phyloP scores from a whole-genome alignment of 2,888 invertebrate genomes.

The Scaptomyza reducta region DNA sequence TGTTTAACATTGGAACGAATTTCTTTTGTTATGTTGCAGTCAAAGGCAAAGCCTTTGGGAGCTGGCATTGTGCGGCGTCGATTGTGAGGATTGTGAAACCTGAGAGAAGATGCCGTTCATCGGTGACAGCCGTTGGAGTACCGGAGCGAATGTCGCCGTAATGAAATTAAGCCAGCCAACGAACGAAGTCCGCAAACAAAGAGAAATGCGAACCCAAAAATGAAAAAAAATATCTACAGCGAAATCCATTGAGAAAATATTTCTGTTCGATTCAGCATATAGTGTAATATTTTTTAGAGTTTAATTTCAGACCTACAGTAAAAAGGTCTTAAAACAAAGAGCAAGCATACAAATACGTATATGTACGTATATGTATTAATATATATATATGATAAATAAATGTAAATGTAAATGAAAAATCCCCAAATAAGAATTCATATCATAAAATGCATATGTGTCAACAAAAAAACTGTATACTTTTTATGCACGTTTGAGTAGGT shows the following conservation, averaged over 20 bases:
- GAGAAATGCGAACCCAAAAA: slow-evolving; percentile 32
- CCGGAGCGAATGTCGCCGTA: slow-evolving; percentile 55
- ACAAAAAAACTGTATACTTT: slow-evolving; percentile 52
- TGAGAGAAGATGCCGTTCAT: slow-evolving; percentile 30
- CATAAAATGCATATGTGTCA: slow-evolving; percentile 72
- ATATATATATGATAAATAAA: slow-evolving; percentile 1
- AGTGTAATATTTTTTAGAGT: slow-evolving; percentile 67
- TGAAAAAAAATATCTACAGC: slow-evolving; percentile 10
- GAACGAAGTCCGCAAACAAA: slow-evolving; percentile 45
- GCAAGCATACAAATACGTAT: slow-evolving; percentile 24
- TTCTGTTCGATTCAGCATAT: slow-evolving; percentile 34
- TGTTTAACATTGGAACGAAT: slow-evolving; percentile 36
- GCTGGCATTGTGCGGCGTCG: slow-evolving; percentile 56
- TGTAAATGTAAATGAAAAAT: slow-evolving; percentile 28
- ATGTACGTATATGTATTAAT: slow-evolving; percentile 16
- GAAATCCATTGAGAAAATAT: slow-evolving; percentile 33
- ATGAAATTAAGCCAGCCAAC: slow-evolving; percentile 67
- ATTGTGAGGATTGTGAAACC: slow-evolving; percentile 49
- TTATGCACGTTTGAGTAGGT: slow-evolving; percentile 43
- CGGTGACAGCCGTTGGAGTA: slow-evolving; percentile 48
- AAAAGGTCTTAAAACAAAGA: slow-evolving; percentile 65
- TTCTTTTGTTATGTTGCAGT: slow-evolving; percentile 43
- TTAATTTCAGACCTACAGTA: slow-evolving; percentile 56
- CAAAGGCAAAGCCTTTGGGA: slow-evolving; percentile 56
- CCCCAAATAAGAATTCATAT: slow-evolving; percentile 64